A percentile compares a stretch with the other conserved stretches of the same genome.
These are phyloP conservation scores for Okapia johnstoni DNA, from an alignment of 2,113 vertebrate genomes.

Conservation along the genomic window DNA sequence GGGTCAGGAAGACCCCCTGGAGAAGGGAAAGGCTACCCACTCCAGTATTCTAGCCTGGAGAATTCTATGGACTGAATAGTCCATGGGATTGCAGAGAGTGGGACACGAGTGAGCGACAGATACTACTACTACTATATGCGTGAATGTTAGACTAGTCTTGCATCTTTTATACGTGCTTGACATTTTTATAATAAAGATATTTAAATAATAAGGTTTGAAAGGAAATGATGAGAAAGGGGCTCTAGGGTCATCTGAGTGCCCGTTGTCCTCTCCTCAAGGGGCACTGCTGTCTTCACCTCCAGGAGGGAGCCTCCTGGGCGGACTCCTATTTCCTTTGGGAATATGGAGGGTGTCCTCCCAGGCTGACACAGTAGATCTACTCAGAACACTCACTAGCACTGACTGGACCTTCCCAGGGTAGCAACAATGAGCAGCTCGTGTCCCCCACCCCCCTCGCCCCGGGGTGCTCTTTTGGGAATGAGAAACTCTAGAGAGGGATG, in stretches of 20 bases:
- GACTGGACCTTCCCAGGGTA: background rate
- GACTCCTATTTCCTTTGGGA: background rate
- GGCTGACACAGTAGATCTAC: rapidly evolving
- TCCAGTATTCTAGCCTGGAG: background rate
- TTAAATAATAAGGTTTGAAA: background rate
- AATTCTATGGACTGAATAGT: background rate
- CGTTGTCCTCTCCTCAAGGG: background rate
- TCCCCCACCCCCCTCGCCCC: too few relatives aligned
- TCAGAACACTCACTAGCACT: background rate
- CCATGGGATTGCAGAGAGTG: background rate
- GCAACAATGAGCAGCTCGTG: rapidly evolving
- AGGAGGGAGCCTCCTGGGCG: background rate
- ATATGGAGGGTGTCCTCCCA: too few relatives aligned
- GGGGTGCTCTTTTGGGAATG: background rate
- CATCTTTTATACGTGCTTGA: background rate
- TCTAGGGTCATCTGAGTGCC: background rate
- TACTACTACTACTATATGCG: background rate
- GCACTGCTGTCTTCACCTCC: background rate
- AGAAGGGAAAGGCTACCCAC: background rate
- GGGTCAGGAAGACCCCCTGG: background rate
- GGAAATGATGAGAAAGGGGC: background rate
- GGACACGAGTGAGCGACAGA: background rate
- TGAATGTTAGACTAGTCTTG: background rate
- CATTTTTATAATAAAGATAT: background rate
- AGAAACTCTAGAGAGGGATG: background rate